A percentile compares a stretch with the other conserved stretches of the same genome.
Evolutionary conservation across 2,888 invertebrate genomes (phyloP).

Genomic region (Margaritifera margaritifera): DNA sequence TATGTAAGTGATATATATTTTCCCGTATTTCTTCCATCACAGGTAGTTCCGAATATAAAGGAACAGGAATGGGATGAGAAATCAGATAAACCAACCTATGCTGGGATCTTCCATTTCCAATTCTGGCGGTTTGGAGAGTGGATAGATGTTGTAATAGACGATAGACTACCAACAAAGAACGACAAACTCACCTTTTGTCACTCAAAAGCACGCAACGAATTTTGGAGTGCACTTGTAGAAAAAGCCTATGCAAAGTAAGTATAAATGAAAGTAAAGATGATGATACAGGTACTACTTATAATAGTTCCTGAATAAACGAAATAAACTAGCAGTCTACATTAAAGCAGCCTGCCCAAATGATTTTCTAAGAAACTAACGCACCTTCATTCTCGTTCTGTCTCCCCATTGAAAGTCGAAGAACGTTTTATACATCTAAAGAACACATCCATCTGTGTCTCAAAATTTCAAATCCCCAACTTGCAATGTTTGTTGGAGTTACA

Average conservation of each 20-base stretch:
- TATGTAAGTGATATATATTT: no score
- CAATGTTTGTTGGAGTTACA: no score
- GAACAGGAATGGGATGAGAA: slow-evolving; percentile 75
- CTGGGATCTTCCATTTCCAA: slow-evolving; percentile 76
- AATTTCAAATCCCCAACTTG: no score
- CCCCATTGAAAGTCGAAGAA: no score
- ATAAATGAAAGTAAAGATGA: background rate
- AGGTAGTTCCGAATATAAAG: slow-evolving; percentile 77
- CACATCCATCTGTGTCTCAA: no score
- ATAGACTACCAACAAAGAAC: slow-evolving; percentile 76
- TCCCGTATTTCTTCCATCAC: slow-evolving; percentile 4
- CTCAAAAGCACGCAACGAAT: slow-evolving; percentile 76
- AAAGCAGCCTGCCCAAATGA: no score
- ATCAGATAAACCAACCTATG: slow-evolving; percentile 72
- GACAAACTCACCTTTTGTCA: slow-evolving; percentile 76
- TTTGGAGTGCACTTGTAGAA: slow-evolving; percentile 78
- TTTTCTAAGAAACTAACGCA: no score
- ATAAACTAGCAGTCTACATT: no score
- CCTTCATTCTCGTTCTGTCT: no score
- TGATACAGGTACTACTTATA: no score
- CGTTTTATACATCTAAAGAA: no score
- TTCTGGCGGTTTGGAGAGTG: slow-evolving; percentile 78
- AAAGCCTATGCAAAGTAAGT: slow-evolving; percentile 79
- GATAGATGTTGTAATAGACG: slow-evolving; percentile 77
- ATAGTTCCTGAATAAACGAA: no score